Evolutionary conservation across 2,113 vertebrate species (phyloP).

Genomic region (Empidonax alnorum): DNA sequence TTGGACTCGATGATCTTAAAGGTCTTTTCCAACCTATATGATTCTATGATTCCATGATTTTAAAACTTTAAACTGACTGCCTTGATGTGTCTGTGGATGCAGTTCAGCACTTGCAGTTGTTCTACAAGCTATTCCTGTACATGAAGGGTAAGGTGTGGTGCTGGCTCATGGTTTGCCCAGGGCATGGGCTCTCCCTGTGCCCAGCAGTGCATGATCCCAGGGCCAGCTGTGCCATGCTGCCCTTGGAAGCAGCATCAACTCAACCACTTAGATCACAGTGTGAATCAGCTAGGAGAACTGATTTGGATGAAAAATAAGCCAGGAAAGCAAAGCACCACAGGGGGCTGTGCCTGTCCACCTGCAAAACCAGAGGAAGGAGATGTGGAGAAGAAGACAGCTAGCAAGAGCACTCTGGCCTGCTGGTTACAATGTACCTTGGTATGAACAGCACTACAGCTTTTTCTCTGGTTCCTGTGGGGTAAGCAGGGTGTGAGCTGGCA

Average conservation of each 20-base stretch:
- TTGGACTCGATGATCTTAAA: neutral
- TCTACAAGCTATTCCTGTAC: neutral
- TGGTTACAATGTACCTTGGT: accelerated
- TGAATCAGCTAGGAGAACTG: neutral
- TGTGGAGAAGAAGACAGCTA: neutral
- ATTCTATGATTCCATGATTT: neutral
- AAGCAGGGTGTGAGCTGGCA: neutral
- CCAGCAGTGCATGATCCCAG: neutral
- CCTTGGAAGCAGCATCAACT: neutral
- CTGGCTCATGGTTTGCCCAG: neutral
- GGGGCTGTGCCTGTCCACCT: neutral
- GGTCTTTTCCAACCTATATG: neutral
- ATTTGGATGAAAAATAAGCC: neutral
- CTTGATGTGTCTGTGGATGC: neutral
- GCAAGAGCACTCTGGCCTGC: accelerated
- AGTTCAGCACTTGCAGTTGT: neutral
- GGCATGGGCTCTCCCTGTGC: neutral
- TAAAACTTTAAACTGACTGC: neutral
- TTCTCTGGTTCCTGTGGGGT: neutral
- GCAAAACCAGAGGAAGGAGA: neutral
- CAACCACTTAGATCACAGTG: neutral
- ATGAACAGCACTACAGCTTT: accelerated
- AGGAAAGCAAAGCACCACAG: neutral
- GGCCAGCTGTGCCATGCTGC: neutral
- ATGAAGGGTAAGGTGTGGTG: accelerated